phyloP scores from a whole-genome alignment of 2,888 invertebrate species.

The Taphrorychus bicolor region DNA sequence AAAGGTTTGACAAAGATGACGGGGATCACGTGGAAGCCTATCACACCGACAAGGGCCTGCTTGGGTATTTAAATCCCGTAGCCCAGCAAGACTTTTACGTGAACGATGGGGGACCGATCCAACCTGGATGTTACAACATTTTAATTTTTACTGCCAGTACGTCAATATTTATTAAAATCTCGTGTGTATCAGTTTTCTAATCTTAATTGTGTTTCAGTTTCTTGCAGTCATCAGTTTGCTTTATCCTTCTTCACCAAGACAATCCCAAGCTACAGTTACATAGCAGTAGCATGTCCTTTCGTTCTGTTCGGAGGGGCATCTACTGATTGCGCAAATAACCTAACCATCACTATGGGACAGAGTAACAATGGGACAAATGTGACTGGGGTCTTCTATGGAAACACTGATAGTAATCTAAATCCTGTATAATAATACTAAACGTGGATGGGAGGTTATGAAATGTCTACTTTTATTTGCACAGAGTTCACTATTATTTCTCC shows the following conservation, averaged over 20 bases:
- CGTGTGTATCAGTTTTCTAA: too few species aligned
- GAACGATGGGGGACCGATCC: conserved; percentile 16
- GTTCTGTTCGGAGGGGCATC: too few species aligned
- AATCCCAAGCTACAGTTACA: conserved; percentile 1
- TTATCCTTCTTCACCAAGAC: conserved; percentile 15
- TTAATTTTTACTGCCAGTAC: neutral
- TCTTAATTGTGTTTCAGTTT: conserved; percentile 1
- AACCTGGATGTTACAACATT: conserved; percentile 26
- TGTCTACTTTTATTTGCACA: too few species aligned
- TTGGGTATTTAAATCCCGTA: conserved; percentile 10
- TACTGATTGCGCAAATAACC: neutral
- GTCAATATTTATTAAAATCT: neutral
- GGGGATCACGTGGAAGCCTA: conserved; percentile 12
- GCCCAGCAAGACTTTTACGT: conserved; percentile 21
- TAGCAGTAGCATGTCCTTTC: too few species aligned
- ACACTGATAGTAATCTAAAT: conserved; percentile 1
- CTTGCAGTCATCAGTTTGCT: conserved; percentile 9
- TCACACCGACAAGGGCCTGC: conserved; percentile 14
- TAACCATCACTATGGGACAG: conserved; percentile 14
- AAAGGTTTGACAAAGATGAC: conserved; percentile 11
- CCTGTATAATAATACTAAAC: too few species aligned
- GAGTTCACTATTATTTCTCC: neutral
- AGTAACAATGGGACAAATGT: conserved; percentile 3
- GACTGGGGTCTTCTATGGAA: conserved; percentile 9
- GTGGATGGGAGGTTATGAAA: too few species aligned